Conservation (phyloP, 2,888 invertebrate genomes). For the Clostera curtula region DNA sequence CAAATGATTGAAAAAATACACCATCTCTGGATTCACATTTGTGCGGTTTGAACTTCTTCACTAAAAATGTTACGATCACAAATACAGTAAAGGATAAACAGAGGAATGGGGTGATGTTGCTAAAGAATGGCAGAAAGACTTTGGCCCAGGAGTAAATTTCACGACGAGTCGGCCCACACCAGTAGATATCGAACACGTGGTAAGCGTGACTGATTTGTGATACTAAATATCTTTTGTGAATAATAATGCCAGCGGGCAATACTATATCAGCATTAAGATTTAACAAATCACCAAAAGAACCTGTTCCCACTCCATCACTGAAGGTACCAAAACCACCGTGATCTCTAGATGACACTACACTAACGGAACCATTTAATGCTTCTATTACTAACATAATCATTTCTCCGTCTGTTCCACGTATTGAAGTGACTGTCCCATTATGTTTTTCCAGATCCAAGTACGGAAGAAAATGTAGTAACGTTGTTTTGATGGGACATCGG, state of each 20-base stretch:
- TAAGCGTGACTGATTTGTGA: constrained; percentile 30
- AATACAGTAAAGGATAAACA: constrained; percentile 22
- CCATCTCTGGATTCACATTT: constrained; percentile 9
- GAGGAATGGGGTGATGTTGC: constrained; percentile 27
- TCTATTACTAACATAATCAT: constrained; percentile 24
- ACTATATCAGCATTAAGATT: constrained; percentile 33
- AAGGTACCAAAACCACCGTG: constrained; percentile 21
- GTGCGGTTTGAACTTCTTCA: constrained; percentile 17
- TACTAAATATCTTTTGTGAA: constrained; percentile 21
- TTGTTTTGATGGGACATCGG: constrained; percentile 34
- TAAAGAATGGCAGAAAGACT: constrained; percentile 35
- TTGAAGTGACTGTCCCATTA: constrained; percentile 22
- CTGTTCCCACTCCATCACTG: constrained; percentile 25
- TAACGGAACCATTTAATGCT: constrained; percentile 33
- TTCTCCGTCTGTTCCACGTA: constrained; percentile 35
- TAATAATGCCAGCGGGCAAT: constrained; percentile 28
- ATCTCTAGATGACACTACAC: constrained; percentile 19
- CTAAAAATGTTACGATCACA: constrained; percentile 17
- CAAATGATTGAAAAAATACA: constrained; percentile 28
- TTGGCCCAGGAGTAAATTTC: constrained; percentile 36
- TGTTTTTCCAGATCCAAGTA: constrained; percentile 19
- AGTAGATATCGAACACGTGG: constrained; percentile 25
- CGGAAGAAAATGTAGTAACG: constrained; percentile 25
- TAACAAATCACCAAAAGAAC: constrained; percentile 29
- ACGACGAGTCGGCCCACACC: constrained; percentile 37